Base-by-base conservation (phyloP, 2,797 vertebrate species). In the Thaleichthys pacificus region DNA sequence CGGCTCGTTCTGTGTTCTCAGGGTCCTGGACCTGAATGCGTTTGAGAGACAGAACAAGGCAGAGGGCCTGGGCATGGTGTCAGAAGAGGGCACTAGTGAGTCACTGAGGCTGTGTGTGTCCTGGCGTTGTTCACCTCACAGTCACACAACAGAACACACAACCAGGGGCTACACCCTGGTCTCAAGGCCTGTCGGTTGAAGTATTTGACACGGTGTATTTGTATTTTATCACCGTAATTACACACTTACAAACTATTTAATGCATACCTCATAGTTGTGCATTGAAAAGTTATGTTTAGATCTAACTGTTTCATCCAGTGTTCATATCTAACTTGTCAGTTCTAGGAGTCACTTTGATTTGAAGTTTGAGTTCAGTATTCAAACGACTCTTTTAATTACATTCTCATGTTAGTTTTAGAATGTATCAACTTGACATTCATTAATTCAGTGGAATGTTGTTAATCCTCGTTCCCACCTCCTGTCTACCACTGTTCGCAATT, bases 31-130 rank as follows among this genome's bases (percentile, higher is more conserved):
- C 86, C 92, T 97, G 73, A 97, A 97, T 78, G 96, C 96, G 42
- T 97, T 97, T 81, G 96, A 98, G 93, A 95, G 97, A 85, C 97
- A 98, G 91, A 98, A 98, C 90, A 98, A 98, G 82, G 97, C 96
- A 0, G 96, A 98, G 87, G 97, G 97, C 15, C 93, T 98, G 74
- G 97, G 97, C 72, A 98, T 98, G 97, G 97, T 98, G 79, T 97
- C 96, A 5, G 97, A 98, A 82, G 97, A 98, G n/a, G 97, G 97
- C 82, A 94, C 92, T 3, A 95, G 95, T 95, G 91, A 94, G 95
- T 93, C 14, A 22, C 26, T 30, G 15, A 22, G 2, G 0, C 24
- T 15, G 24, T 58, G 24, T 28, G n/a, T 47, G 42, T 47, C 42
- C 2, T 47, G 1, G 9, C 9, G 42, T 47, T 11, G 14, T 61